These are phyloP conservation scores for Cossypha niveicapilla DNA, from an alignment of 2,797 vertebrate species.

Conservation along the genomic window DNA sequence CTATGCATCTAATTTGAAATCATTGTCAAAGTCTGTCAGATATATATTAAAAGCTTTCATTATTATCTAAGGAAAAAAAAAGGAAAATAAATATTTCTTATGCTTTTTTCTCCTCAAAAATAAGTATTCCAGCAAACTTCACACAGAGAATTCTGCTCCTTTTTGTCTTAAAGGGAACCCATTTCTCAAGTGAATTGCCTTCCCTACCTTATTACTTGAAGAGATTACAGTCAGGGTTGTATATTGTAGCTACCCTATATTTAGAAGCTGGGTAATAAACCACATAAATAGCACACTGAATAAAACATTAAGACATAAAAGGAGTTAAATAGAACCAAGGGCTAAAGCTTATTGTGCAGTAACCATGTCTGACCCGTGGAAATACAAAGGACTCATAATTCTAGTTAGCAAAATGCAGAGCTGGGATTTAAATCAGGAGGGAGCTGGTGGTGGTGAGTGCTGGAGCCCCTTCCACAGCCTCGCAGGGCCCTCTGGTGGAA, in stretches of 20 bases:
- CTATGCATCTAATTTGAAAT: background rate
- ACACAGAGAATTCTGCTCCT: background rate
- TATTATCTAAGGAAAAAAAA: background rate
- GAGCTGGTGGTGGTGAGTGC: rapidly evolving
- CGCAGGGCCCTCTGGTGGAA: constrained; percentile 84
- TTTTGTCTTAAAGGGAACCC: constrained; percentile 9
- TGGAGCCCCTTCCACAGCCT: constrained; percentile 62
- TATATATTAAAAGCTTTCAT: background rate
- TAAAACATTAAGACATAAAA: constrained; percentile 66
- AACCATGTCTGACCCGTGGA: constrained; percentile 21
- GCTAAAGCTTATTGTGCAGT: constrained; percentile 35
- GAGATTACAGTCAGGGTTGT: constrained; percentile 7
- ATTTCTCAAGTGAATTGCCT: background rate
- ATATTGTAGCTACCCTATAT: constrained; percentile 5
- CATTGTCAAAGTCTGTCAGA: background rate
- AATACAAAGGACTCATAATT: constrained; percentile 59
- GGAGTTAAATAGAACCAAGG: constrained; percentile 43
- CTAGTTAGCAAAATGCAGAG: constrained; percentile 47
- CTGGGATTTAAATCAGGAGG: background rate
- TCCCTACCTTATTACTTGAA: background rate
- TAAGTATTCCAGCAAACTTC: background rate
- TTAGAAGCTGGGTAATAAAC: constrained; percentile 40
- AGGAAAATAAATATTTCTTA: background rate
- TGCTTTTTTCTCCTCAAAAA: background rate
- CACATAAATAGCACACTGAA: constrained; percentile 61